Conservation (phyloP, 2,113 vertebrate species). For the Conger conger region DNA sequence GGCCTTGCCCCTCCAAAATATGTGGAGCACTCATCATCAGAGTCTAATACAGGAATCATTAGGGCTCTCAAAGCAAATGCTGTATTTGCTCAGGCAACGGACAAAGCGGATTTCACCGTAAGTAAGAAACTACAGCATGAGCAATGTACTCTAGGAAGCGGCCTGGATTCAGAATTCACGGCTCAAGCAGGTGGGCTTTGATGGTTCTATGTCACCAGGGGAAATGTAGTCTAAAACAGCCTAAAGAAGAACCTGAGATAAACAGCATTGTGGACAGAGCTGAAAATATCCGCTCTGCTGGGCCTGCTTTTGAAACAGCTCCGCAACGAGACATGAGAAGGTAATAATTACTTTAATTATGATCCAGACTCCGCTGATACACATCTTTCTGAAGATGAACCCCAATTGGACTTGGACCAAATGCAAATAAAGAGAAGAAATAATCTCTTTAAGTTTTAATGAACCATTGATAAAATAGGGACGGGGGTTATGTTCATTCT, state of each 20-base stretch:
- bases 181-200: background rate
- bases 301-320: conserved; percentile 30
- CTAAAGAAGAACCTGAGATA: background rate
- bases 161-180: background rate
- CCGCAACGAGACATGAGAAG: conserved; percentile 23
- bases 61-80: background rate
- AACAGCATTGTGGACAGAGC: conserved; percentile 8
- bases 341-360: conserved; percentile 39
- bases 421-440: conserved; percentile 27
- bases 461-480: conserved; percentile 22
- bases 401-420: conserved; percentile 26
- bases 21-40: background rate
- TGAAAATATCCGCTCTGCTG: background rate
- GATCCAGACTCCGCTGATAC: conserved; percentile 31
- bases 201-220: background rate
- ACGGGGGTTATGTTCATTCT: background rate
- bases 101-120: background rate
- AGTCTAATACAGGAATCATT: background rate
- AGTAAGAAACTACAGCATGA: background rate
- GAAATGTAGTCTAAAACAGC: background rate
- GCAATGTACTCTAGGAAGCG: background rate
- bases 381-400: conserved; percentile 39
- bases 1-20: background rate
- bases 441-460: conserved; percentile 31
- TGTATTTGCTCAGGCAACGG: background rate